Evolutionary conservation across 2,113 vertebrate species (phyloP), one percentile per base, ranked within the genome.

Genomic region (Melanotaenia duboulayi): DNA sequence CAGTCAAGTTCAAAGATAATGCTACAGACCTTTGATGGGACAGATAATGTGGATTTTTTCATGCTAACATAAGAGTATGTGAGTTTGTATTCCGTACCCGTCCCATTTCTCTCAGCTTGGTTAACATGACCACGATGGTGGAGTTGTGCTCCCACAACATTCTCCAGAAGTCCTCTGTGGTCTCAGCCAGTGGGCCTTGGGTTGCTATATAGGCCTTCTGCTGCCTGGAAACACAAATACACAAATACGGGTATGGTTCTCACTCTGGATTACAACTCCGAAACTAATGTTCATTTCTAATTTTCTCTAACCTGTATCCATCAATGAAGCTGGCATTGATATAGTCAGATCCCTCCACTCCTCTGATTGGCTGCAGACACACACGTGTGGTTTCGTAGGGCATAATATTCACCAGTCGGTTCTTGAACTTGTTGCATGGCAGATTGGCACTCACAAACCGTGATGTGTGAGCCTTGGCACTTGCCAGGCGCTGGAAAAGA

Each of bases 391-490:
- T 97, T 89, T 99, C 98, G 80, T 98, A 99, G 90, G 98, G 98
- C 98, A 99, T 99, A 93, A 99, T 99, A 93, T 99, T 99, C 92
- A 99, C 98, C 93, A 99, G 95, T 87, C 97, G 96, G 91, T 99
- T 99, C 94, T 99, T 99, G 93, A 99, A 99, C 94, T 99, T 99
- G 95, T 99, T 99, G 95, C 98, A 99, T 71, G 98, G 96, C 90
- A 99, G 95, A 93, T 99, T 99, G 95, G 98, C 98, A 92, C 98
- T 99, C 91, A 99, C 97, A 73, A 99, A 99, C 81, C 97, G 95
- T 77, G 97, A 99, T 71, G 97, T 98, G 95, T 98, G 97, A 83
- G 97, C 97, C 94, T 98, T 99, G 82, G 97, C 97, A 84, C 96
- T 98, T 86, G 98, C 97, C 91, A 99, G 94, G 90, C 96, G 95